A percentile compares a stretch with the other conserved stretches of the same genome.
Conservation (phyloP, 2,113 vertebrate species). For the Hemiscyllium ocellatum region DNA sequence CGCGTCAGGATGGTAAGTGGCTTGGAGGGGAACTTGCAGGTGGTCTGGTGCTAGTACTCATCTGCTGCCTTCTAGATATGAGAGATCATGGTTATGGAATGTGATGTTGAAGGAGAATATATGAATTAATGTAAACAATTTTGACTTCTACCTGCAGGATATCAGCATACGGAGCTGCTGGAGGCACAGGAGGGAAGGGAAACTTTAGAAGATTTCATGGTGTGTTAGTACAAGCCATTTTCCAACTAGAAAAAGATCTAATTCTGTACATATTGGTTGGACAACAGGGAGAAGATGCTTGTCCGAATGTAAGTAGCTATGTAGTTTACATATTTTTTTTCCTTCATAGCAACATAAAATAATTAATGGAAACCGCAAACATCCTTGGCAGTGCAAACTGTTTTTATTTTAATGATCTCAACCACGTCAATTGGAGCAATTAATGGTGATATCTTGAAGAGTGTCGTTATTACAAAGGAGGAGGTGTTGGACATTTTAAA, state of each 20-base stretch:
- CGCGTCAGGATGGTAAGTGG: no score
- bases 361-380: not conserved
- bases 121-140: not conserved
- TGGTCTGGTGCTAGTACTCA: no score
- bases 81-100: no score
- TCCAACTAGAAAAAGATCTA: constrained; percentile 77
- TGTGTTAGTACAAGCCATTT: constrained; percentile 78
- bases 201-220: constrained; percentile 77
- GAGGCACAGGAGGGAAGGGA: constrained; percentile 83
- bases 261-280: constrained; percentile 84
- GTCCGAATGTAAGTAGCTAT: constrained; percentile 77
- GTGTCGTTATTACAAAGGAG: no score
- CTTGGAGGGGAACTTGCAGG: no score
- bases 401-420: not conserved
- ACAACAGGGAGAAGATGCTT: constrained; percentile 89
- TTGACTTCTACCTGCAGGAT: constrained; percentile 63
- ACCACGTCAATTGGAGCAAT: not conserved
- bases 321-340: not conserved
- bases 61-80: no score
- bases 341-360: not conserved
- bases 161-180: constrained; percentile 83
- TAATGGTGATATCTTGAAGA: no score
- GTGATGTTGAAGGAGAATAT: not conserved
- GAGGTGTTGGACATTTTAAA: no score
- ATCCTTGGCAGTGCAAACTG: not conserved